phyloP scores from a whole-genome alignment of 1,140 invertebrate species.

The Chlorops oryzae region DNA sequence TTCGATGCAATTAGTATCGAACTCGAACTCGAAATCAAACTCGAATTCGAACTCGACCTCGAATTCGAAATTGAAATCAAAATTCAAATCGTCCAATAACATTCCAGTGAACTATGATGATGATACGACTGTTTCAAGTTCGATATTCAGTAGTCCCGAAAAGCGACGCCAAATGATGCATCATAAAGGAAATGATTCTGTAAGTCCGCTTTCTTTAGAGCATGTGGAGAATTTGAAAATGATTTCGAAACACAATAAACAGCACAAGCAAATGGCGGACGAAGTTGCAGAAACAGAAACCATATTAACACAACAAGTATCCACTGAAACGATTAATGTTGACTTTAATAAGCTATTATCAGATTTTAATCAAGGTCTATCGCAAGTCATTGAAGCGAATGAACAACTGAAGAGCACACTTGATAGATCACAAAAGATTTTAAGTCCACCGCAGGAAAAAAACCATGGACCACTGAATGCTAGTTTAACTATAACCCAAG shows the following conservation, averaged over 20 bases:
- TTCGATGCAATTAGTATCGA: neutral
- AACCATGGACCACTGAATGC: no score
- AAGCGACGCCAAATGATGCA: conserved; percentile 10
- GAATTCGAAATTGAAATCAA: neutral
- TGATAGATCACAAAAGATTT: conserved; percentile 16
- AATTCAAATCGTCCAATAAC: neutral
- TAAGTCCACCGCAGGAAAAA: conserved; percentile 5
- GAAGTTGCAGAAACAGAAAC: no score
- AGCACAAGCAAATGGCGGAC: no score
- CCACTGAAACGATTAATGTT: conserved; percentile 1
- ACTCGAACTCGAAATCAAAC: neutral
- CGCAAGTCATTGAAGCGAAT: conserved; percentile 25
- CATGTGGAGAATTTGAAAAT: conserved; percentile 16
- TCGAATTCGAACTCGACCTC: neutral
- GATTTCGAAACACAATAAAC: conserved; percentile 9
- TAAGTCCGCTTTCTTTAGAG: conserved; percentile 19
- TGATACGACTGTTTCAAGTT: conserved; percentile 16
- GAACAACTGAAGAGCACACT: conserved; percentile 18
- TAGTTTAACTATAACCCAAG: no score
- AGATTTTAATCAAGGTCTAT: conserved; percentile 23
- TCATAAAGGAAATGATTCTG: conserved; percentile 6
- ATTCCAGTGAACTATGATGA: conserved; percentile 7
- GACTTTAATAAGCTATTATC: conserved; percentile 16
- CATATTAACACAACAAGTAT: no score
- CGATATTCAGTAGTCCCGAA: conserved; percentile 20